Evolutionary conservation across 2,797 vertebrate genomes (phyloP), one percentile per base, ranked within the genome.

Genomic region (Etheostoma perlongum): DNA sequence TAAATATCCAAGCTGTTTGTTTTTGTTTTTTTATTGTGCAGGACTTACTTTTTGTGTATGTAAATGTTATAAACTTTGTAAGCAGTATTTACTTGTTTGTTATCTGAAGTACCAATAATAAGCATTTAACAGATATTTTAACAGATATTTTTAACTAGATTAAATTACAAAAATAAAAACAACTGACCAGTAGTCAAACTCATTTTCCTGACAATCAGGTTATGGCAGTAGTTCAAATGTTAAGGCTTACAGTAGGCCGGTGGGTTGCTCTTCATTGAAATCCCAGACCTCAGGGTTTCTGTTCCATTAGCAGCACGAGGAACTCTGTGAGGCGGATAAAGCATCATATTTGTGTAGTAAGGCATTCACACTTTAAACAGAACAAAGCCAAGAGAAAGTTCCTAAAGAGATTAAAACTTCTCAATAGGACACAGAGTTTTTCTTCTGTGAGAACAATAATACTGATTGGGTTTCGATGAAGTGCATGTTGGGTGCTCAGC

Each of bases 241-340:
- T 16, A 62, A 73, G 65, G 76, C 95, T 93, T 90, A 97, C 97
- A 85, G 51, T 88, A 89, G 60, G 67, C 0, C 0, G 76, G 77
- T 14, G 4, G 88, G 67, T 76, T 86, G 15, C 0, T 84, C 71
- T 81, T 80, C 6, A 87, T 79, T 3, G 91, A 86, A 10, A 74
- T 63, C 23, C 90, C 73, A 0, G 92, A 89, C 0, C 1, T 85
- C 10, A 86, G 2, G 5, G 85, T 79, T n/a, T 47, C 64, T 1
- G 85, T 87, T 19, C 75, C 89, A 25, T 91, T 88, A 0, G 46
- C 44, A 63, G 72, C 52, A 16, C 51, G 83, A 11, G 90, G 90
- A 78, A 62, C 81, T 14, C 95, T 96, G 88, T 3, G 76, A 72
- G 36, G n/a, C 1, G 2, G 42, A 78, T 33, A 74, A 47, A 74